phyloP scores from a whole-genome alignment of 2,888 invertebrate genomes.

The Caradrina kadenii region DNA sequence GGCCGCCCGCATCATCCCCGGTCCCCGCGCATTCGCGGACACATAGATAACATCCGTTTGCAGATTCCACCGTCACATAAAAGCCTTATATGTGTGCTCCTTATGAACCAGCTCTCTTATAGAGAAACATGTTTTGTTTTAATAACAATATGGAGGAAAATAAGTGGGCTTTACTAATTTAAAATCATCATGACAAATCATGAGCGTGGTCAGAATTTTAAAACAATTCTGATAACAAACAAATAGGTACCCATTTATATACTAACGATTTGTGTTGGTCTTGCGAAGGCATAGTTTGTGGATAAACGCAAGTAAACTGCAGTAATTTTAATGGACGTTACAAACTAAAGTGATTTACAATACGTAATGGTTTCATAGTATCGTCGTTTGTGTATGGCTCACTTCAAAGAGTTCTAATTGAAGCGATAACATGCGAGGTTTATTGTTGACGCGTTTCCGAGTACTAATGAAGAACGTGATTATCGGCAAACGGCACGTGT shows the following conservation, averaged over 20 bases:
- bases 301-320: slow-evolving; percentile 52
- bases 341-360: slow-evolving; percentile 48
- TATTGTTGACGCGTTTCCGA: slow-evolving; percentile 72
- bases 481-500: slow-evolving; percentile 74
- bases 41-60: slow-evolving; percentile 82
- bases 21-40: slow-evolving; percentile 83
- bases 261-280: slow-evolving; percentile 10
- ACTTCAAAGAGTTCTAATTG: slow-evolving; percentile 63
- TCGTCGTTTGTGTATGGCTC: slow-evolving; percentile 47
- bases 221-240: slow-evolving; percentile 37
- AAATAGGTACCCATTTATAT: slow-evolving; percentile 12
- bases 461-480: slow-evolving; percentile 72
- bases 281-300: slow-evolving; percentile 36
- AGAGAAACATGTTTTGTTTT: slow-evolving; percentile 58
- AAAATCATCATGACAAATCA: slow-evolving; percentile 41
- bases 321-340: slow-evolving; percentile 49
- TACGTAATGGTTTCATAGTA: slow-evolving; percentile 55
- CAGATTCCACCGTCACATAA: slow-evolving; percentile 75
- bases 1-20: slow-evolving; percentile 90
- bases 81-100: slow-evolving; percentile 63
- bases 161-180: slow-evolving; percentile 35
- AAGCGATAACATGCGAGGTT: slow-evolving; percentile 70
- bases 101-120: slow-evolving; percentile 42
- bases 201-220: slow-evolving; percentile 34
- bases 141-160: slow-evolving; percentile 52